Evolutionary conservation across 1,140 invertebrate species (phyloP).

Genomic region (Drosophila hydei): DNA sequence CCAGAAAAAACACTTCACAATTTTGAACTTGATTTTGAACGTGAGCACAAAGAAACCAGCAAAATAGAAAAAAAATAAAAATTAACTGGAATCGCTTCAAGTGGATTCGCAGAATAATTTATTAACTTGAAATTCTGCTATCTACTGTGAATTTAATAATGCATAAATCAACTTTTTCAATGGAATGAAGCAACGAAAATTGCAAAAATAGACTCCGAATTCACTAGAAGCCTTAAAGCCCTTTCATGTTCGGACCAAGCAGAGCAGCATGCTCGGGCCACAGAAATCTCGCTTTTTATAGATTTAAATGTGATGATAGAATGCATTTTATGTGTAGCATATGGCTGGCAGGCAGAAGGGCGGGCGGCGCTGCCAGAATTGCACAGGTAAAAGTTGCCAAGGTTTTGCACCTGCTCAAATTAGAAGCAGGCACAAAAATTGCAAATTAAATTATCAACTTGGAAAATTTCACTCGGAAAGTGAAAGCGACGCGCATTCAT

Average conservation of each 20-base stretch:
- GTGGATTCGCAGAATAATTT: constrained; percentile 16
- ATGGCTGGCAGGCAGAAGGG: not conserved
- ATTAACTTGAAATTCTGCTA: constrained; percentile 10
- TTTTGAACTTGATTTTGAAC: constrained; percentile 25
- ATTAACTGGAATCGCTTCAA: constrained; percentile 15
- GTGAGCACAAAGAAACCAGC: constrained; percentile 7
- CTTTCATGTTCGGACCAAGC: not conserved
- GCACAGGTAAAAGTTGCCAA: constrained; percentile 55
- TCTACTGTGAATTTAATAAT: not conserved
- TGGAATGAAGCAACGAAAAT: too few relatives aligned
- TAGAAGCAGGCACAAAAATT: constrained; percentile 66
- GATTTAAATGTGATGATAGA: constrained; percentile 55
- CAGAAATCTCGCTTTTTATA: constrained; percentile 21
- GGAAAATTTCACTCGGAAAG: constrained; percentile 59
- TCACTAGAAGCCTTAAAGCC: too few relatives aligned
- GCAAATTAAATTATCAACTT: constrained; percentile 80
- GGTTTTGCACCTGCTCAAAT: constrained; percentile 60
- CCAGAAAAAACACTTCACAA: constrained; percentile 29
- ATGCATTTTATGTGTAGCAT: constrained; percentile 52
- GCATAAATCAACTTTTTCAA: not conserved
- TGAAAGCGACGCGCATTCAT: constrained; percentile 53
- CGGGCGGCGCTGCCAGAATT: not conserved
- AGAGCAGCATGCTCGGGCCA: constrained; percentile 1
- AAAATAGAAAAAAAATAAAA: constrained; percentile 4
- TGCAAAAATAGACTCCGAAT: not conserved